Evolutionary conservation across 2,888 invertebrate genomes (phyloP).

Genomic region (Galerucella pusilla): DNA sequence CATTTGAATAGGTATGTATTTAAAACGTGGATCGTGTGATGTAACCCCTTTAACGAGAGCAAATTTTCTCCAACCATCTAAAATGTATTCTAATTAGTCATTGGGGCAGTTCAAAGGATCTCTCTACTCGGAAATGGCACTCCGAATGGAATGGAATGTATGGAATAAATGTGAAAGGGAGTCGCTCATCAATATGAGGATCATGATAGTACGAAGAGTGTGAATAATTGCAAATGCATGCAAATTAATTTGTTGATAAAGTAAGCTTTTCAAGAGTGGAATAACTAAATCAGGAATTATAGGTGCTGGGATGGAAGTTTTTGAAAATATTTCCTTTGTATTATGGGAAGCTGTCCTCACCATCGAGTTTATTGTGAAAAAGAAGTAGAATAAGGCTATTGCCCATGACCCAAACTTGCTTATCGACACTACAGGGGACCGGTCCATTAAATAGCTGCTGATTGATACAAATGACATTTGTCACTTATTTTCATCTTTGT

Average conservation of each 20-base stretch:
- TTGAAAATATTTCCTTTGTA: too few species aligned
- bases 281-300: slow-evolving; percentile 17
- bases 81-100: slow-evolving; percentile 56
- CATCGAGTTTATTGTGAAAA: too few species aligned
- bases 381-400: too few species aligned
- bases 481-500: neutral
- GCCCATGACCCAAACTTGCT: too few species aligned
- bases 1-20: slow-evolving; percentile 52
- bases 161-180: slow-evolving; percentile 29
- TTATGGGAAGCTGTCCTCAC: too few species aligned
- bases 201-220: slow-evolving; percentile 22
- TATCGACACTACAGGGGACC: too few species aligned
- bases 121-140: slow-evolving; percentile 18
- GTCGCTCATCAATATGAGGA: slow-evolving; percentile 32
- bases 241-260: slow-evolving; percentile 20
- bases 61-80: slow-evolving; percentile 54
- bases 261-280: slow-evolving; percentile 1
- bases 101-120: slow-evolving; percentile 17
- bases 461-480: neutral
- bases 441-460: too few species aligned
- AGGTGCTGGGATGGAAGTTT: too few species aligned
- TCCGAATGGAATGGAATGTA: slow-evolving; percentile 30
- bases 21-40: slow-evolving; percentile 51
- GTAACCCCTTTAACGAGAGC: slow-evolving; percentile 54
- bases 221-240: slow-evolving; percentile 31